These are phyloP conservation scores for Chrosomus eos DNA, from an alignment of 2,797 vertebrate genomes.

Conservation along the genomic window DNA sequence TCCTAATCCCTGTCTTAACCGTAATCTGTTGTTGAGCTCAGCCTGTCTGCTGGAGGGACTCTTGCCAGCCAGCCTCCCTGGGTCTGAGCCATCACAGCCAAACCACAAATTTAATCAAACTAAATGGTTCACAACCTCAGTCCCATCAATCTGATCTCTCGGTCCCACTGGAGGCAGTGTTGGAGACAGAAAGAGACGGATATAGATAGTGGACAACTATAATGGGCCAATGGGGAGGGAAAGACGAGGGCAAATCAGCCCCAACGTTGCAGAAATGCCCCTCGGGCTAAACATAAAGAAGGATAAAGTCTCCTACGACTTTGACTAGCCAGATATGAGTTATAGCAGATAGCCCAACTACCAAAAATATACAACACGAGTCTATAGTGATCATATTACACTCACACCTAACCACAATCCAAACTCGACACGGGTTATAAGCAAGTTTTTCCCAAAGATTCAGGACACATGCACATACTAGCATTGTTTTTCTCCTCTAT, in stretches of 20 bases:
- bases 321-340: slow-evolving; percentile 4
- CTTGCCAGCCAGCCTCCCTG: slow-evolving; percentile 61
- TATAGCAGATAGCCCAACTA: slow-evolving; percentile 31
- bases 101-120: slow-evolving; percentile 55
- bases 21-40: slow-evolving; percentile 72
- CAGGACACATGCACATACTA: slow-evolving; percentile 44
- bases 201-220: slow-evolving; percentile 18
- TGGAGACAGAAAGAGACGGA: slow-evolving; percentile 23
- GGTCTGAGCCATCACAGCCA: slow-evolving; percentile 59
- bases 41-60: slow-evolving; percentile 69
- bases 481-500: not conserved
- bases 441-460: slow-evolving; percentile 50
- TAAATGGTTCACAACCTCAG: slow-evolving; percentile 54
- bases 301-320: slow-evolving; percentile 20
- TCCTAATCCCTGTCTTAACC: slow-evolving; percentile 75
- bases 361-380: not conserved
- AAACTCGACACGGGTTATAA: slow-evolving; percentile 27
- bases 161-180: slow-evolving; percentile 30
- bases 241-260: slow-evolving; percentile 21
- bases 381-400: not conserved
- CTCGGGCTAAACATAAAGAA: not conserved
- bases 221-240: slow-evolving; percentile 31
- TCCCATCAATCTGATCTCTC: slow-evolving; percentile 38
- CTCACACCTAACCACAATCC: slow-evolving; percentile 11
- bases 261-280: slow-evolving; percentile 28